Evolutionary conservation across 1,140 invertebrate genomes (phyloP).

Genomic region (Anadara kagoshimensis): DNA sequence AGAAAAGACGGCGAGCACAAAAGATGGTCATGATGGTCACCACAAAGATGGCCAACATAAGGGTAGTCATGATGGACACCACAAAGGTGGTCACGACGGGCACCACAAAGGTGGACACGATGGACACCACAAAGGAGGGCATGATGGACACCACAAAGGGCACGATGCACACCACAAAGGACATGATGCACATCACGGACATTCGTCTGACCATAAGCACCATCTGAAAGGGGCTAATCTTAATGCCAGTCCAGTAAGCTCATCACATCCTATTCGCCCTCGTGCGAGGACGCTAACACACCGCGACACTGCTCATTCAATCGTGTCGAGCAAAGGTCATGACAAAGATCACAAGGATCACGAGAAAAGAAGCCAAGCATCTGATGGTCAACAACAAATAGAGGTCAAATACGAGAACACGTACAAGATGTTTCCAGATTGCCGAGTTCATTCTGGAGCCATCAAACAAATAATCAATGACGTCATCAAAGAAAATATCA

Average conservation of each 20-base stretch:
- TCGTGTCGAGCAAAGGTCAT: conserved; percentile 33
- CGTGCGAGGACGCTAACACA: conserved; percentile 32
- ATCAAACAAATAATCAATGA: conserved; percentile 53
- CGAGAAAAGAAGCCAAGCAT: conserved; percentile 47
- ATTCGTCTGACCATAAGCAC: neutral
- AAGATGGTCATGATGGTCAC: conserved; percentile 8
- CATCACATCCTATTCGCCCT: conserved; percentile 40
- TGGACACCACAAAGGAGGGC: conserved; percentile 1
- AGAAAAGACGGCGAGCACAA: neutral
- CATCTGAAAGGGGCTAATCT: conserved; percentile 10
- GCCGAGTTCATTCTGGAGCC: conserved; percentile 43
- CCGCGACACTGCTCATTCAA: conserved; percentile 37
- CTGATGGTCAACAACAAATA: conserved; percentile 28
- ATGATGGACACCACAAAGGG: conserved; percentile 21
- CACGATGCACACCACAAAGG: neutral
- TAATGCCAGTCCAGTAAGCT: conserved; percentile 22
- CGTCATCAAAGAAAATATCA: conserved; percentile 57
- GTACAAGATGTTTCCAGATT: conserved; percentile 63
- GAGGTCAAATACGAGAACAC: conserved; percentile 63
- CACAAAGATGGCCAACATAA: conserved; percentile 11
- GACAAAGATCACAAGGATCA: conserved; percentile 27
- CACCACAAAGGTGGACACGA: conserved; percentile 13
- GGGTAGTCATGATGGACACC: conserved; percentile 1
- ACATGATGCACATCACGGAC: neutral
- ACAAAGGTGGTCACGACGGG: neutral